Evolutionary conservation across 2,888 invertebrate species (phyloP).

Genomic region (Stegana nigrithorax): DNA sequence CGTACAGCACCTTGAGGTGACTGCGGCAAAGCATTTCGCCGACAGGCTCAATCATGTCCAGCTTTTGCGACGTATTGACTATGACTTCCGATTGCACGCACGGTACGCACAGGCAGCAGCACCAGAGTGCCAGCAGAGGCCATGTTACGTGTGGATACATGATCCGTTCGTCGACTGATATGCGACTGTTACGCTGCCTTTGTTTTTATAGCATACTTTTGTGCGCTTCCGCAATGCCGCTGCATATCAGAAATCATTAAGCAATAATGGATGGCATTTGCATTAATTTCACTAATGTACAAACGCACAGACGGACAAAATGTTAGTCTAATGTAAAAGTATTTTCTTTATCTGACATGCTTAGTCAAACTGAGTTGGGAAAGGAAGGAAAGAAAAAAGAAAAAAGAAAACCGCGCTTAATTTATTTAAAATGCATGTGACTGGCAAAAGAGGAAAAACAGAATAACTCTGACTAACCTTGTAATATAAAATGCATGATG

Average conservation of each 20-base stretch:
- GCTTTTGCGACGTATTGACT: slow-evolving; percentile 12
- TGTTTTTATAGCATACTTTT: slow-evolving; percentile 45
- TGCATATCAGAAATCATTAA: not conserved
- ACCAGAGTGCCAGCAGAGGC: no score
- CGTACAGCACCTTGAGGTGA: slow-evolving; percentile 52
- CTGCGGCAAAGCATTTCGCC: slow-evolving; percentile 57
- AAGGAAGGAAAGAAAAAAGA: no score
- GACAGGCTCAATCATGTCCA: slow-evolving; percentile 43
- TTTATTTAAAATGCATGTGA: no score
- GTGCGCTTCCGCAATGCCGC: not conserved
- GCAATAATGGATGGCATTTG: slow-evolving; percentile 26
- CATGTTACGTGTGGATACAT: no score
- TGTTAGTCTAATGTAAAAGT: no score
- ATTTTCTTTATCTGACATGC: slow-evolving; percentile 31
- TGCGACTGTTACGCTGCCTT: slow-evolving; percentile 25
- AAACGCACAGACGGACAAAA: no score
- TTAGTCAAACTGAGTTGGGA: no score
- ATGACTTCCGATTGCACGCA: not conserved
- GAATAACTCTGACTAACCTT: slow-evolving; percentile 21
- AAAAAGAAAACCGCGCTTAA: no score
- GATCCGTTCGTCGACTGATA: no score
- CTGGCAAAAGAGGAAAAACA: no score
- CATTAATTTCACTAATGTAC: slow-evolving; percentile 32
- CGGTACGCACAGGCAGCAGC: no score
- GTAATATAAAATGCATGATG: slow-evolving; percentile 26